These are phyloP conservation scores for Vannuccia rotundouncinata DNA, from an alignment of 2,888 invertebrate species.

Conservation along the genomic window DNA sequence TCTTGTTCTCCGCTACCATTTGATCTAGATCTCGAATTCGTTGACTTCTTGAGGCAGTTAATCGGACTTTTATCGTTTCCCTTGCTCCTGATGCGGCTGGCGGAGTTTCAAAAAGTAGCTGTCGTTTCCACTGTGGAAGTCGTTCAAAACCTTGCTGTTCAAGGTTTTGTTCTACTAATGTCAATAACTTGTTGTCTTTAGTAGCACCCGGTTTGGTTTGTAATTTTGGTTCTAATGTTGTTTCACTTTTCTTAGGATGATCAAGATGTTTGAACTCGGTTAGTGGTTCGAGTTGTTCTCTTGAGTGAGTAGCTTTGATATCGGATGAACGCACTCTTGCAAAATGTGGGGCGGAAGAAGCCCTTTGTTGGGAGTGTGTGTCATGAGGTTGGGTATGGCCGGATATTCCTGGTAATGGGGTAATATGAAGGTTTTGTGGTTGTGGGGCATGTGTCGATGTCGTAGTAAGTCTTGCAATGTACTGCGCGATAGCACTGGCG, in stretches of 20 bases:
- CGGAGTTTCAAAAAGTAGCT: background rate
- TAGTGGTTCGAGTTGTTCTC: background rate
- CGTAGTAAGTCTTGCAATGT: background rate
- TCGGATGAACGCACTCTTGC: background rate
- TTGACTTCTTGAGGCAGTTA: background rate
- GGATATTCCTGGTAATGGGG: background rate
- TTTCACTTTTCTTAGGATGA: too few relatives aligned
- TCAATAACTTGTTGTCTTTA: background rate
- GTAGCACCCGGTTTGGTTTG: background rate
- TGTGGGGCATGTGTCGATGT: background rate
- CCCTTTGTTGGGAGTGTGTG: background rate
- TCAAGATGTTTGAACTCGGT: too few relatives aligned
- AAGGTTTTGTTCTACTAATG: background rate
- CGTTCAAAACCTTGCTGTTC: background rate
- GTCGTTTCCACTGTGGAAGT: constrained; percentile 24
- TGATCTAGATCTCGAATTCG: background rate
- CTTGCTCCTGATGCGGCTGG: background rate
- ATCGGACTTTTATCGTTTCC: background rate
- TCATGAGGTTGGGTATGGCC: too few relatives aligned
- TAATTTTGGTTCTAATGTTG: background rate
- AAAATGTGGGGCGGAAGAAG: background rate
- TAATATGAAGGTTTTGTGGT: background rate
- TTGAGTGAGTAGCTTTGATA: background rate
- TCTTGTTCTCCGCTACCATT: constrained; percentile 10
- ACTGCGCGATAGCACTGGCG: background rate